Base-by-base conservation (phyloP, 1,140 invertebrate species). In the Scaptomyza montana region DNA sequence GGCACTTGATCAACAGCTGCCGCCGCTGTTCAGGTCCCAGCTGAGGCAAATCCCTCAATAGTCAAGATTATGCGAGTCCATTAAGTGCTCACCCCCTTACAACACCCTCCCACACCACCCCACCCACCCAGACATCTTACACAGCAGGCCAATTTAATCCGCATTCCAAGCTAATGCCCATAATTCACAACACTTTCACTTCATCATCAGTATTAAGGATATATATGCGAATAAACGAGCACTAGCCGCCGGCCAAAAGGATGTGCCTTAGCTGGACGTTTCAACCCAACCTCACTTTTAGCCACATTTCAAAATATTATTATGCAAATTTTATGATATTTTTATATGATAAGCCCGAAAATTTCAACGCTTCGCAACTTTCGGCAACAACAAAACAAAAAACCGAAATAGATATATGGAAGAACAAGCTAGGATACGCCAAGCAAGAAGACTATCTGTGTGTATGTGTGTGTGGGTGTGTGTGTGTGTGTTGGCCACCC, bases 101-200 rank as follows among this genome's bases (percentile, higher is more conserved):
- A 41, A n/a, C 16, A 13, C 45, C 13, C 61, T 10, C 21, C 3
- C 19, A 4, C 6, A 9, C 30, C 39, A 16, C 13, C 25, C 4
- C n/a, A n/a, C n/a, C 16, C 28, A 9, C 33, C 33, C 33, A 9
- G 5, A 30, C 39, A 30, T 5, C 25, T 46, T 28, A 1, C 54
- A 10, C 13, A 9, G n/a, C 63, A 47, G 46, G 63, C 54, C 69
- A 72, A 72, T 72, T 72, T 66, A 59, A 53, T 66, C 63, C 50
- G 47, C 63, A 72, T 72, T 66, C 63, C 36, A 43, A 74, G 45
- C 66, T 74, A 69, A 74, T 63, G 59, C 59, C 66, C 79, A 87
- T 89, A 89, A 87, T 89, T 87, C 84, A 89, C 78, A 78, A 87
- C 79, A 87, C 82, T 87, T 87, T 87, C 84, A 78, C 84, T 87